These are phyloP conservation scores for Chaunax sp. DNA, from an alignment of 2,797 vertebrate genomes.

Conservation along the genomic window DNA sequence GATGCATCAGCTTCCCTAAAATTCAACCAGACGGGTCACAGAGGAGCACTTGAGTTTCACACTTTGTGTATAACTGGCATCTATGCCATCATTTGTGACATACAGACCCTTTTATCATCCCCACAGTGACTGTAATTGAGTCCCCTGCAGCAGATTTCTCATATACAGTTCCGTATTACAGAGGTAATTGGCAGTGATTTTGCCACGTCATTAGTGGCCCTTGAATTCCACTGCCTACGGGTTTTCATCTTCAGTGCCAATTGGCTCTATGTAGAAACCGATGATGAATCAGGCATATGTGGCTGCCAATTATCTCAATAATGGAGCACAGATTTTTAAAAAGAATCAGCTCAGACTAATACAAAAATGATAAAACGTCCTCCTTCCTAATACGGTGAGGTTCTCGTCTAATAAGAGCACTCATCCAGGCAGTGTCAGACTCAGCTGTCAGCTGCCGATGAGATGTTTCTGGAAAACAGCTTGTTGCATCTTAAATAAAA, in stretches of 20 bases:
- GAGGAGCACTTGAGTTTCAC: neutral
- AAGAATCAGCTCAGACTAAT: conserved; percentile 54
- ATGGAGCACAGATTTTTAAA: conserved; percentile 35
- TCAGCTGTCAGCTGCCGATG: conserved; percentile 35
- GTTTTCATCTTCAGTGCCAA: conserved; percentile 39
- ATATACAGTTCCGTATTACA: conserved; percentile 34
- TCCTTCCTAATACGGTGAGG: conserved; percentile 31
- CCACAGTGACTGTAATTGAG: conserved; percentile 39
- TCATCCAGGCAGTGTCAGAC: conserved; percentile 36
- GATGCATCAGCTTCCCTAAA: conserved; percentile 3
- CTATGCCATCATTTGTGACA: conserved; percentile 30
- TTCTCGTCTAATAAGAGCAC: conserved; percentile 26
- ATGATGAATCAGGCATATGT: conserved; percentile 52
- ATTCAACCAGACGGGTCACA: conserved; percentile 1
- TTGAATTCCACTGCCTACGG: conserved; percentile 32
- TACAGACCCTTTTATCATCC: conserved; percentile 45
- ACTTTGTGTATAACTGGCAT: conserved; percentile 19
- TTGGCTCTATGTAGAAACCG: conserved; percentile 29
- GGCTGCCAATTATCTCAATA: conserved; percentile 61
- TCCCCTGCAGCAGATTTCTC: conserved; percentile 44
- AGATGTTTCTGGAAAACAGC: conserved; percentile 29
- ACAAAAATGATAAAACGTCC: conserved; percentile 35
- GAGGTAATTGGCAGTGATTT: conserved; percentile 51
- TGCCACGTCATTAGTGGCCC: conserved; percentile 45
- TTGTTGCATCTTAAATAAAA: conserved; percentile 32